Percentiles rank a stretch among this genome's conserved stretches.
Conservation (phyloP, 2,888 invertebrate species). For the Pegoplata infirma region DNA sequence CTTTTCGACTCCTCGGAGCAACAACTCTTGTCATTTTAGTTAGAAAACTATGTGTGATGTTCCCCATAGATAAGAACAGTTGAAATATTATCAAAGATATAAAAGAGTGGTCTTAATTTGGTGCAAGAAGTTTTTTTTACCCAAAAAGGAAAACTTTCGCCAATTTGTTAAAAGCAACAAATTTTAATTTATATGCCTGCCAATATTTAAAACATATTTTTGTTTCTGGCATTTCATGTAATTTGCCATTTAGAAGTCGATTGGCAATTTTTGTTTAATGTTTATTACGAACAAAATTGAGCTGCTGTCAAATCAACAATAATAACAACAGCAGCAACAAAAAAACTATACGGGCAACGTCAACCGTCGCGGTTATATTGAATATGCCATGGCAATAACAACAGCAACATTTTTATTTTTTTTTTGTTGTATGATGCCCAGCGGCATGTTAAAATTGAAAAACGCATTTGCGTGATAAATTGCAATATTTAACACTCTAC, state of each 20-base stretch:
- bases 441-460: slow-evolving; percentile 78
- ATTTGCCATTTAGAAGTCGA: slow-evolving; percentile 53
- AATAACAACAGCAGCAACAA: slow-evolving; percentile 41
- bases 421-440: slow-evolving; percentile 77
- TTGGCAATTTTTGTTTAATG: slow-evolving; percentile 39
- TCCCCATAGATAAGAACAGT: slow-evolving; percentile 54
- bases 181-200: slow-evolving; percentile 53
- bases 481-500: slow-evolving; percentile 76
- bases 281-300: slow-evolving; percentile 62
- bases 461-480: slow-evolving; percentile 78
- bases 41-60: slow-evolving; percentile 46
- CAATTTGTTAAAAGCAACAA: slow-evolving; percentile 51
- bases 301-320: slow-evolving; percentile 66
- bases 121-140: slow-evolving; percentile 27
- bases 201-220: slow-evolving; percentile 9
- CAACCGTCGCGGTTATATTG: slow-evolving; percentile 61
- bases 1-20: too few relatives aligned
- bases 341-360: slow-evolving; percentile 16
- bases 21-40: slow-evolving; percentile 49
- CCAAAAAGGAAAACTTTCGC: slow-evolving; percentile 49
- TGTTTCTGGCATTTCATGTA: slow-evolving; percentile 30
- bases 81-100: slow-evolving; percentile 52
- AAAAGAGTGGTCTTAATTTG: slow-evolving; percentile 39
- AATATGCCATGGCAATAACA: slow-evolving; percentile 56
- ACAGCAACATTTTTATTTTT: slow-evolving; percentile 66